Percentiles rank a stretch among this genome's conserved stretches.
Evolutionary conservation across 2,113 vertebrate species (phyloP).

Genomic region (Brienomyrus longianalis): DNA sequence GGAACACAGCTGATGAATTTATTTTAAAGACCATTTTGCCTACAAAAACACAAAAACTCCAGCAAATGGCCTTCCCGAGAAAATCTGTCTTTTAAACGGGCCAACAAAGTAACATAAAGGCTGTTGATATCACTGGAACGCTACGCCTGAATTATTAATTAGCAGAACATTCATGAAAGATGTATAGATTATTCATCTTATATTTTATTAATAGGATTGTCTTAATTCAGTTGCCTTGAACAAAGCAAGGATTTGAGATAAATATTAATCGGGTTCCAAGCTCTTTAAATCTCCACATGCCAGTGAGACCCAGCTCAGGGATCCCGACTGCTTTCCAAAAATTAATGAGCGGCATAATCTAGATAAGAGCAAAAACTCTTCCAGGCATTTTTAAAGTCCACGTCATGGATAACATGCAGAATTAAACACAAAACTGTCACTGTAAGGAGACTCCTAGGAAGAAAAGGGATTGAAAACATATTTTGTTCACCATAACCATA

Average conservation of each 20-base stretch:
- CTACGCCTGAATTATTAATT: conserved; percentile 57
- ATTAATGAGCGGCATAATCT: conserved; percentile 10
- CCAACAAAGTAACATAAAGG: conserved; percentile 41
- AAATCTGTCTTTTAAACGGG: conserved; percentile 19
- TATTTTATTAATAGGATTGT: conserved; percentile 69
- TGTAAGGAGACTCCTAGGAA: background rate
- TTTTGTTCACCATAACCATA: background rate
- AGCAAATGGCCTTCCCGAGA: conserved; percentile 20
- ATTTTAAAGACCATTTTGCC: background rate
- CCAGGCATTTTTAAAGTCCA: background rate
- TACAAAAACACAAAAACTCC: background rate
- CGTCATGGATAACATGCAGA: background rate
- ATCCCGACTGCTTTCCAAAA: background rate
- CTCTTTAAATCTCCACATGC: background rate
- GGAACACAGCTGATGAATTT: background rate
- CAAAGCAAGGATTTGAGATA: conserved; percentile 55
- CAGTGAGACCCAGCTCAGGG: background rate
- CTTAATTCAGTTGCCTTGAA: conserved; percentile 61
- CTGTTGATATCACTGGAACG: conserved; percentile 50
- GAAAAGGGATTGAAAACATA: background rate
- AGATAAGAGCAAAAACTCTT: background rate
- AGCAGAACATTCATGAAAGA: conserved; percentile 56
- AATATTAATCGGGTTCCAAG: conserved; percentile 53
- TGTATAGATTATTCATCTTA: conserved; percentile 58
- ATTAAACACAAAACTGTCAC: background rate